Evolutionary conservation across 2,797 vertebrate species (phyloP).

Genomic region (Denticeps clupeoides): DNA sequence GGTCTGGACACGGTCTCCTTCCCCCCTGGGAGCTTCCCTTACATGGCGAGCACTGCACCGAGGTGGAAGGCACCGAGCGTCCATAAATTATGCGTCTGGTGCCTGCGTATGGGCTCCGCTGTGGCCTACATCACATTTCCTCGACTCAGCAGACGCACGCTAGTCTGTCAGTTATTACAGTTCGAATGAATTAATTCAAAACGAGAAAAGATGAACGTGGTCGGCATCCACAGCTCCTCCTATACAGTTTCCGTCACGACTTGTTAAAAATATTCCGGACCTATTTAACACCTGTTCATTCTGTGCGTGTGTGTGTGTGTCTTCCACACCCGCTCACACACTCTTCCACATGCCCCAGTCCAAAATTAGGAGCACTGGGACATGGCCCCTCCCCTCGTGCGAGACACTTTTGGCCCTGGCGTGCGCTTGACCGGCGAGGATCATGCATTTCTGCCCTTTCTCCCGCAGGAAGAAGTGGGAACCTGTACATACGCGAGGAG

Average conservation of each 20-base stretch:
- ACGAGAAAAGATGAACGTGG: too few relatives aligned
- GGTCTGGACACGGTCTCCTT: neutral
- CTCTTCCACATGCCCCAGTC: slow-evolving; percentile 33
- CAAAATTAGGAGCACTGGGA: slow-evolving; percentile 47
- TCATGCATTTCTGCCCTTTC: too few relatives aligned
- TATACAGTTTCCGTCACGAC: neutral
- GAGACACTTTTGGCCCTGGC: too few relatives aligned
- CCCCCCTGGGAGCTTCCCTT: neutral
- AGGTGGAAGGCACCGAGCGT: slow-evolving; percentile 30
- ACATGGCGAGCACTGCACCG: too few relatives aligned
- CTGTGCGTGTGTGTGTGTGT: neutral
- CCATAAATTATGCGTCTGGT: slow-evolving; percentile 52
- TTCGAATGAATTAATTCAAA: too few relatives aligned
- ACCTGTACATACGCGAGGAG: too few relatives aligned
- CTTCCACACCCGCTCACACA: neutral
- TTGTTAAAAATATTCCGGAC: slow-evolving; percentile 9
- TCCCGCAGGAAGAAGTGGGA: too few relatives aligned
- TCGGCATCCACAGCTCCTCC: neutral
- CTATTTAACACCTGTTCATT: slow-evolving; percentile 26
- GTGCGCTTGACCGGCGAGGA: too few relatives aligned
- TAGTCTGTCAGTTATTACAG: too few relatives aligned
- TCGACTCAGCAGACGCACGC: slow-evolving; percentile 42
- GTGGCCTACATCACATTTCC: slow-evolving; percentile 53
- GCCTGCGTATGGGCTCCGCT: slow-evolving; percentile 28
- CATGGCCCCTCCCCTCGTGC: slow-evolving; percentile 16